Evolutionary conservation across 37 sponge, comb jelly and placozoan species (phyloP), one percentile per base, ranked within the genome.

Genomic region (Dysidea cf. avara): DNA sequence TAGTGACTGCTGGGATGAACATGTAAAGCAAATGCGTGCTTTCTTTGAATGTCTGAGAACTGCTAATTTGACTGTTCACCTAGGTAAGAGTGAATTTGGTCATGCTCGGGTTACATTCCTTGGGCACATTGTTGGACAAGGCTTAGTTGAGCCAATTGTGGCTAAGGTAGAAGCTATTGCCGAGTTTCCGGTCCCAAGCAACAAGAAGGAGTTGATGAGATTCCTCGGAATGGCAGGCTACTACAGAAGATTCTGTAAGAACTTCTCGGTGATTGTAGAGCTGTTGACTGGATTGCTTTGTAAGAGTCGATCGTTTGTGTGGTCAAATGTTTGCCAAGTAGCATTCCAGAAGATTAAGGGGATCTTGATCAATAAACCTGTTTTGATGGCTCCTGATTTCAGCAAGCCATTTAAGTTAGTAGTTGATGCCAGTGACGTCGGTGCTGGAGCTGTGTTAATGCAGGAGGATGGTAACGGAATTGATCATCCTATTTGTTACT

Each of bases 1-100:
- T 56, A 75, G 68, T 33, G 20, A 61, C 30, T 39, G 66, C 12
- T 71, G 72, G 74, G 74, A 81, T 16, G 74, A 81, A 13, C 76
- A 82, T 34, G 3, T 64, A 26, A 43, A 51, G 48, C 76, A 82
- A 48, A 56, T 82, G 30, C 16, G 68, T 1, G n/a, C 16, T 7
- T 68, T 66, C 20, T 29, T 82, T 12, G 0, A 18, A 9, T 13
- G 76, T 3, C 51, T 75, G 22, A 9, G 35, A 39, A 32, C 51
- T 26, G 68, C 69, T n/a, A 76, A 76, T 3, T 39, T 82, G 47
- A 82, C 61, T 30, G 49, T 37, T 28, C 39, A 76, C 35, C 38
- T 51, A 14, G 29, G 31, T 28, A 66, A n/a, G n/a, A n/a, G n/a
- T n/a, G n/a, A n/a, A n/a, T n/a, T n/a, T n/a, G n/a, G n/a, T n/a